Evolutionary conservation across 1,140 invertebrate species (phyloP).

Genomic region (Lepidurus apus): DNA sequence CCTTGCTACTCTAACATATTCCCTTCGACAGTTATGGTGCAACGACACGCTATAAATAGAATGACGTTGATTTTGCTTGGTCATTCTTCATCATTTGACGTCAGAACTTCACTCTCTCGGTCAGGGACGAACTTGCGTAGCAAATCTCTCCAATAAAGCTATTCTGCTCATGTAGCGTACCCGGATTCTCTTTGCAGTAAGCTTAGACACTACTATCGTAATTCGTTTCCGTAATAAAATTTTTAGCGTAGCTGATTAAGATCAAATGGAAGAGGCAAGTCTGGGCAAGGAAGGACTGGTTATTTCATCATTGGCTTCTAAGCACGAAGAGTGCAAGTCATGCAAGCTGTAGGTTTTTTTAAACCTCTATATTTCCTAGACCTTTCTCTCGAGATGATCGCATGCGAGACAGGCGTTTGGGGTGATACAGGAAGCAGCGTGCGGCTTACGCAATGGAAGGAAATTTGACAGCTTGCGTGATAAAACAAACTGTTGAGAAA

Average conservation of each 20-base stretch:
- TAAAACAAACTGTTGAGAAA: neutral
- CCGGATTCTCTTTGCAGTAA: neutral
- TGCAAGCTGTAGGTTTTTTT: neutral
- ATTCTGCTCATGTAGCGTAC: neutral
- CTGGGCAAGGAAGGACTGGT: neutral
- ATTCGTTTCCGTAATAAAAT: neutral
- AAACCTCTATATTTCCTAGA: neutral
- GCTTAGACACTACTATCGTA: neutral
- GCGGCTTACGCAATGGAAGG: neutral
- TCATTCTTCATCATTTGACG: neutral
- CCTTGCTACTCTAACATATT: neutral
- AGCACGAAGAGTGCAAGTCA: neutral
- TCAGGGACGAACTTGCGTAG: neutral
- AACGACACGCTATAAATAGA: constrained; percentile 1
- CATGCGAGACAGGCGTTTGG: neutral
- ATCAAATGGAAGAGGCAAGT: neutral
- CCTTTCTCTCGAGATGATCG: neutral
- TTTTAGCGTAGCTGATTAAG: neutral
- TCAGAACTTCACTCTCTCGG: constrained; percentile 14
- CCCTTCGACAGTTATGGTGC: constrained; percentile 9
- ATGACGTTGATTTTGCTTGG: neutral
- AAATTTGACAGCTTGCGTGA: neutral
- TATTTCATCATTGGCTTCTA: neutral
- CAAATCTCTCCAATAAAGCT: neutral
- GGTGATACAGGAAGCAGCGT: neutral